Base-by-base conservation (phyloP, 2,797 vertebrate species). In the Euthynnus affinis region DNA sequence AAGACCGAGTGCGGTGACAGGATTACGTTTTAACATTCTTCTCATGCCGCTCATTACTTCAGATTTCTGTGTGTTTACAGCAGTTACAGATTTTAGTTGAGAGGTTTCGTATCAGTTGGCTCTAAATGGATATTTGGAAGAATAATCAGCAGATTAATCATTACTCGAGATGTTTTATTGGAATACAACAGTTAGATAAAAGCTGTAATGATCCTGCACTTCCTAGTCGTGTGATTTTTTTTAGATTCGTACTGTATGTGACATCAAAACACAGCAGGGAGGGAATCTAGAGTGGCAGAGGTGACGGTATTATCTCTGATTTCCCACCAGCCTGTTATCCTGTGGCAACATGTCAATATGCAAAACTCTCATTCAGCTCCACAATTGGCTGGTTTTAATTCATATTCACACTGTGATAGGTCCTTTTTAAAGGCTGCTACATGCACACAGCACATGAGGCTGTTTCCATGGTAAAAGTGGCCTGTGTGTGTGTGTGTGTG, bases 391-490 rank as follows among this genome's bases (percentile, higher is more conserved):
- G 56, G 9, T 88, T 86, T 82, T 74, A 74, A 84, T 83, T 88
- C 76, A 64, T 56, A 23, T 72, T 76, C 70, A 59, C 22, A 0
- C 76, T 66, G 81, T 80, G 87, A 90, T 89, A 49, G 83, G 88
- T 68, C 17, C 67, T 73, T 77, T 82, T 1, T 29, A 29, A 79
- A 74, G 20, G 74, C 65, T n/a, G 76, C 81, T 40, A 13, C 76
- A 80, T 83, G 68, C 68, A 56, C 70, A 17, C 67, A 42, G 68
- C 72, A 81, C 79, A 75, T 17, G 72, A 83, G 79, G 57, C 88
- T 86, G 90, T 92, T 91, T 85, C 89, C 84, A 91, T 91, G 89
- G 87, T 34, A 77, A 85, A 75, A 22, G 22, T 70, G 57, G 61
- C 56, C 57, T 52, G 9, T 49, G 58, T 63, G 25, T 62, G 23